phyloP scores from a whole-genome alignment of 2,888 invertebrate genomes.

The Phania funesta region DNA sequence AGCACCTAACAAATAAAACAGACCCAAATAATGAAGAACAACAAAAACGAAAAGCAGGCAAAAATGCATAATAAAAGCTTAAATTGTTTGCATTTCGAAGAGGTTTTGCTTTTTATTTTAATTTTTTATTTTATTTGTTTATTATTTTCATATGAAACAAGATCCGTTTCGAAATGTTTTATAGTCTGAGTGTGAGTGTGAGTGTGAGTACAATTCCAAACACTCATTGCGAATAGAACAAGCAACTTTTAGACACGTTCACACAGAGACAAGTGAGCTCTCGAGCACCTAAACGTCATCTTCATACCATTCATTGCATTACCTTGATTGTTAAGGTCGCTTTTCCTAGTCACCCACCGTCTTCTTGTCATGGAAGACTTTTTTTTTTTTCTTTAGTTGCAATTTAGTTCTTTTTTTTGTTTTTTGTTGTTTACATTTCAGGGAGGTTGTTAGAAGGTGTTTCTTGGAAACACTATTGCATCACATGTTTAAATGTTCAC shows the following conservation, averaged over 20 bases:
- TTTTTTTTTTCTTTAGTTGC: background rate
- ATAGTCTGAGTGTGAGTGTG: background rate
- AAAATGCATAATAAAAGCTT: slow-evolving; percentile 53
- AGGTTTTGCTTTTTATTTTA: slow-evolving; percentile 32
- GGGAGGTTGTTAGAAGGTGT: slow-evolving; percentile 60
- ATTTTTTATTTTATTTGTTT: slow-evolving; percentile 18
- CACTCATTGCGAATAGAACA: background rate
- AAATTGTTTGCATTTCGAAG: slow-evolving; percentile 56
- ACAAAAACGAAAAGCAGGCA: background rate
- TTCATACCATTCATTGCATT: slow-evolving; percentile 1
- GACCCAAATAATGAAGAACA: background rate
- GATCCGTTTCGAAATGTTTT: slow-evolving; percentile 64
- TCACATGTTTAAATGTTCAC: slow-evolving; percentile 50
- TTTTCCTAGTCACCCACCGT: background rate
- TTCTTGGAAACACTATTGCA: slow-evolving; percentile 62
- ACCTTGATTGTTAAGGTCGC: slow-evolving; percentile 11
- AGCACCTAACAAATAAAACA: slow-evolving; percentile 45
- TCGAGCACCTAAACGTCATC: slow-evolving; percentile 19
- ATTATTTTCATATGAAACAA: slow-evolving; percentile 14
- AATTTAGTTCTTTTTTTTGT: background rate
- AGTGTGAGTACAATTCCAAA: background rate
- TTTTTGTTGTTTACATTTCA: too few relatives aligned
- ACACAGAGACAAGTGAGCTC: slow-evolving; percentile 19
- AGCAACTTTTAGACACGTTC: slow-evolving; percentile 14
- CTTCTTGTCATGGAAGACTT: slow-evolving; percentile 10